Evolutionary conservation across 2,888 invertebrate genomes (phyloP).

Genomic region (Scrobipalpa costella): DNA sequence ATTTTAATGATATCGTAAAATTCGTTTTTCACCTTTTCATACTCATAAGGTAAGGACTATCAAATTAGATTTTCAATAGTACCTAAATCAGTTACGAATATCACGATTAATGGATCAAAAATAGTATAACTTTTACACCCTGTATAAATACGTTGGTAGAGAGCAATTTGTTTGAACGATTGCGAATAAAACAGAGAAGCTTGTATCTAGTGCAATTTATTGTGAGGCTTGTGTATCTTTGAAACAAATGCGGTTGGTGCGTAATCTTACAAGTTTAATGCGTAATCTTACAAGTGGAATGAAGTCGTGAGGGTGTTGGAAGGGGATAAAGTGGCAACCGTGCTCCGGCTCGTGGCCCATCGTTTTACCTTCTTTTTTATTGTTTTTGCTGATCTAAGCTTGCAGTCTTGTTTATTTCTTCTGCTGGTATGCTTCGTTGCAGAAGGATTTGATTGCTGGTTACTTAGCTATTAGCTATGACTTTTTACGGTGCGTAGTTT

Average conservation of each 20-base stretch:
- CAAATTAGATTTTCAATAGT: too few species aligned
- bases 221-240: too few species aligned
- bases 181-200: conserved; percentile 23
- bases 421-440: background rate
- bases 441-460: background rate
- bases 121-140: background rate
- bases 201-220: conserved; percentile 2
- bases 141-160: conserved; percentile 24
- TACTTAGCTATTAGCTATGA: background rate
- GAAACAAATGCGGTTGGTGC: background rate
- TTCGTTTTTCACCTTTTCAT: too few species aligned
- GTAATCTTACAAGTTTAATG: conserved; percentile 16
- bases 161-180: conserved; percentile 30
- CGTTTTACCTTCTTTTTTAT: background rate
- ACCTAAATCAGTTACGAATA: too few species aligned
- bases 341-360: conserved; percentile 14
- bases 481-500: too few species aligned
- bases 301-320: conserved; percentile 18
- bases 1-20: too few species aligned
- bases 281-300: conserved; percentile 21
- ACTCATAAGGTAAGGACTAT: too few species aligned
- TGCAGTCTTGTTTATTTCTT: background rate
- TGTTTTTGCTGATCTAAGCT: background rate
- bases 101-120: too few species aligned
- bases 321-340: conserved; percentile 18